phyloP scores from a whole-genome alignment of 2,888 invertebrate genomes.

The Hofmannophila pseudospretella region DNA sequence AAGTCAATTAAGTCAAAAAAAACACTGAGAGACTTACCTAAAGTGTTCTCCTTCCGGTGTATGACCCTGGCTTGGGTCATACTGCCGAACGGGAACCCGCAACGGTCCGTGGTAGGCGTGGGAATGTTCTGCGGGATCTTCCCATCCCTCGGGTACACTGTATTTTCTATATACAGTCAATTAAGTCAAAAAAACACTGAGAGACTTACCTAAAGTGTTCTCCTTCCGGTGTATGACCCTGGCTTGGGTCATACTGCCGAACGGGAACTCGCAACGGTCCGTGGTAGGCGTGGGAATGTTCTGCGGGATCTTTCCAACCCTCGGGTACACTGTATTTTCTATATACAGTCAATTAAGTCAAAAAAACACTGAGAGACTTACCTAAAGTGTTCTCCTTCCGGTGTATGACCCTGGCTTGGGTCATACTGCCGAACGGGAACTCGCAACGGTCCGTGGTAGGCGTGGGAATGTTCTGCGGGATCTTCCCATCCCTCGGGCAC shows the following conservation, averaged over 20 bases:
- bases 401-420: conserved; percentile 91
- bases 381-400: conserved; percentile 81
- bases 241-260: conserved; percentile 94
- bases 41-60: conserved; percentile 83
- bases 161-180: too few relatives aligned
- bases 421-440: conserved; percentile 95
- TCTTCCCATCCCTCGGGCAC: conserved; percentile 89
- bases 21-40: too few relatives aligned
- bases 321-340: conserved; percentile 93
- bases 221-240: conserved; percentile 89
- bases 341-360: too few relatives aligned
- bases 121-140: conserved; percentile 79
- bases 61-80: conserved; percentile 94
- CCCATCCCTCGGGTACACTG: conserved; percentile 90
- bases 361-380: too few relatives aligned
- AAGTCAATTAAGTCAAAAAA: too few relatives aligned
- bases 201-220: conserved; percentile 71
- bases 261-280: conserved; percentile 86
- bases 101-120: conserved; percentile 75
- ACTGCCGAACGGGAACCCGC: conserved; percentile 91
- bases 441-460: conserved; percentile 77
- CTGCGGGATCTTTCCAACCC: conserved; percentile 84
- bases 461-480: conserved; percentile 76
- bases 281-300: conserved; percentile 72
- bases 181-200: too few relatives aligned